phyloP scores from a whole-genome alignment of 1,140 invertebrate species.

The Drosophila saltans region DNA sequence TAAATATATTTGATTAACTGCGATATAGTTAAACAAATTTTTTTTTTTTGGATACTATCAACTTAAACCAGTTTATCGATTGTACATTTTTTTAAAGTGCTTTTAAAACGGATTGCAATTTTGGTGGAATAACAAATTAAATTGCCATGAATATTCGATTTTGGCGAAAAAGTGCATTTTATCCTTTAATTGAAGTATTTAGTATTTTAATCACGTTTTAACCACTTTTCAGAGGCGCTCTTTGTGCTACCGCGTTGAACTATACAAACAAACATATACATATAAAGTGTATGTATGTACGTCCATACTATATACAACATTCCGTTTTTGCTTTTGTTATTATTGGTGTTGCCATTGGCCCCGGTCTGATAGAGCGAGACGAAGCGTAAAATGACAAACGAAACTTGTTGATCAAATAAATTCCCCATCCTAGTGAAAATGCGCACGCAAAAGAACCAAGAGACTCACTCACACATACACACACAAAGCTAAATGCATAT shows the following conservation, averaged over 20 bases:
- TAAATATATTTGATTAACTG: no score
- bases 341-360: slow-evolving; percentile 34
- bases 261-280: no score
- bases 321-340: slow-evolving; percentile 33
- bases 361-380: slow-evolving; percentile 60
- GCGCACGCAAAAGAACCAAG: slow-evolving; percentile 66
- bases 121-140: no score
- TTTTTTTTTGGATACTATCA: no score
- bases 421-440: slow-evolving; percentile 69
- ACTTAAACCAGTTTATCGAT: no score
- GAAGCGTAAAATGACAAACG: slow-evolving; percentile 76
- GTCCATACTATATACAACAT: neutral
- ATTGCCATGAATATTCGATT: neutral
- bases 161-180: neutral
- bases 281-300: no score
- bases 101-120: no score
- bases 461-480: slow-evolving; percentile 10
- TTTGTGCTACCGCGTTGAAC: neutral
- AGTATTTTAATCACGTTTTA: neutral
- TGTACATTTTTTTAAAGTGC: no score
- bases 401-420: slow-evolving; percentile 80
- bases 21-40: no score
- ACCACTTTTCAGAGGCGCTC: neutral
- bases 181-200: slow-evolving; percentile 1
- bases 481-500: neutral